A percentile compares a stretch with the other conserved stretches of the same genome.
Conservation (phyloP, 2,113 vertebrate species). For the Periophthalmus modestus region DNA sequence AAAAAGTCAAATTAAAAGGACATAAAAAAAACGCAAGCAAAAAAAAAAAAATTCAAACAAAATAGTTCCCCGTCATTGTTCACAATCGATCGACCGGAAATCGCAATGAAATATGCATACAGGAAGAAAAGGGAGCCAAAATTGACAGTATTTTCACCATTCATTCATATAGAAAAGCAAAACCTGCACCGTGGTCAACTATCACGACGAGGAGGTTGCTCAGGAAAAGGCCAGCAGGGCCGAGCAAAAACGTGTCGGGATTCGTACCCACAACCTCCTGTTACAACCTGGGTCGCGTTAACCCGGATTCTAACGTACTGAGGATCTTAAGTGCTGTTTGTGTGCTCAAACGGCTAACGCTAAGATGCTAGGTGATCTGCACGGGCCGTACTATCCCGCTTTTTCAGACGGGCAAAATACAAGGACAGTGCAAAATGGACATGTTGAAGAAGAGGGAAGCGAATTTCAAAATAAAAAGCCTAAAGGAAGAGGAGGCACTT, state of each 20-base stretch:
- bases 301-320: conserved; percentile 19
- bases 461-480: not conserved
- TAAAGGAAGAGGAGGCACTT: not conserved
- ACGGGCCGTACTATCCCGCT: conserved; percentile 74
- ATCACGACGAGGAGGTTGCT: conserved; percentile 47
- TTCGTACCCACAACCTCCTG: conserved; percentile 72
- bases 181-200: conserved; percentile 73
- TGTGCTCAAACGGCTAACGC: conserved; percentile 70
- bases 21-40: conserved; percentile 13
- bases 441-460: not conserved
- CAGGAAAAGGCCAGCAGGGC: conserved; percentile 4
- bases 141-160: conserved; percentile 63
- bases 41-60: conserved; percentile 18
- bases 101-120: conserved; percentile 70
- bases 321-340: conserved; percentile 65
- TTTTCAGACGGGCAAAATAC: not conserved
- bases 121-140: conserved; percentile 56
- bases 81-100: conserved; percentile 64
- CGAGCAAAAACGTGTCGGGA: conserved; percentile 29
- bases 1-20: conserved; percentile 12
- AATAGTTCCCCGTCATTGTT: conserved; percentile 42
- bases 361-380: conserved; percentile 76
- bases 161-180: conserved; percentile 62
- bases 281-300: conserved; percentile 63
- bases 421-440: conserved; percentile 20